Evolutionary conservation across 2,888 invertebrate genomes (phyloP), one percentile per base, ranked within the genome.

Genomic region (Xestia sexstrigata): DNA sequence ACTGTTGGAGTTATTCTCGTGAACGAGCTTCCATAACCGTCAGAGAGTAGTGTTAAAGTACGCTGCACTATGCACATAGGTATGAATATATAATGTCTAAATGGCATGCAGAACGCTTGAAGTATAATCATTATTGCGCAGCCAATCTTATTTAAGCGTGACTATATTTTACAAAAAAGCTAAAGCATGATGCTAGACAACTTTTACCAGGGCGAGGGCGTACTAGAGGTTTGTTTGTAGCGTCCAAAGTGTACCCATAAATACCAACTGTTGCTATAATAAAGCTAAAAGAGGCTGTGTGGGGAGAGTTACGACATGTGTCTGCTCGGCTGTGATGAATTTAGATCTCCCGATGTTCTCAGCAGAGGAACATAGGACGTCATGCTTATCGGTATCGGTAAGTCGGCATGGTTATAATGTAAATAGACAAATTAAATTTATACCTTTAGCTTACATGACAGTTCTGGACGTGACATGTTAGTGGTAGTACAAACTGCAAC

Each of bases 31-130:
- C 96, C 96, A 94, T 92, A 94, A 95, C 96, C 96, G 95, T 92
- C 94, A 92, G 94, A 94, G 94, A 94, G 94, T 92, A 91, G 95
- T 95, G 96, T 95, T 96, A 96, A 95, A 91, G 91, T 94, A 95
- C 94, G 95, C 95, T 94, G 95, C 95, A 95, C 96, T 96, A 96
- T 95, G 96, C 96, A 95, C 95, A 96, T 95, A 95, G 95, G 96
- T 93, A 96, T 96, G 96, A 95, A 96, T 96, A 96, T 95, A 96
- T 95, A 95, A 94, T 94, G 95, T 96, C 96, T 96, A 96, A 96
- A 95, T 96, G 96, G 96, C 96, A 96, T 96, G 96, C 96, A 96
- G 96, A 96, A 96, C 96, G 96, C 96, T 96, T 96, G 96, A 96
- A 96, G 96, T 96, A 96, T 95, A 96, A 96, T 96, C 96, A 96